Base-by-base conservation (phyloP, 2,113 vertebrate species). In the Pollimyrus isidori region DNA sequence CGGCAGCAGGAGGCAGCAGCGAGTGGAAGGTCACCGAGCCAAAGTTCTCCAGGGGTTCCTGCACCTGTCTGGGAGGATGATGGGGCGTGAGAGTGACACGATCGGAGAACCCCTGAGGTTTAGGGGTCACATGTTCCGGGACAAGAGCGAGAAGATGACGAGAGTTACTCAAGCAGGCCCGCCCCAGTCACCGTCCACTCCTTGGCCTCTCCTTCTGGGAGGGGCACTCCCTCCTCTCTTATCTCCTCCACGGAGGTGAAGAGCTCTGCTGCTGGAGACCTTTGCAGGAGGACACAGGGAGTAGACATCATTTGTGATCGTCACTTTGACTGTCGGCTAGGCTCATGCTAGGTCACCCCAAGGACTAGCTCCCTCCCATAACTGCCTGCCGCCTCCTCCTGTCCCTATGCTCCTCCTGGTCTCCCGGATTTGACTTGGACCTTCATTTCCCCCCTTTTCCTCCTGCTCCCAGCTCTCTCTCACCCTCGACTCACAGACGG, bases 401-500 rank as follows among this genome's bases (percentile, higher is more conserved):
- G 7, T 46, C 30, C 52, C 86, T 58, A 23, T 2, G 19, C 50
- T 58, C 17, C 21, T 87, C 30, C 21, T 52, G 48, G 48, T 35
- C 58, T 88, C 35, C 39, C 10, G n/a, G n/a, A 56, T 23, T 48
- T 19, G 7, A 46, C 50, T 48, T 73, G 4, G 39, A 35, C 30
- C 26, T n/a, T 9, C 7, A 19, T 49, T 48, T 23, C 1, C 6
- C 45, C n/a, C 49, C 17, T 4, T 15, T 42, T 80, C 50, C 0
- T 52, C 17, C 82, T 1, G 49, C 49, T 15, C 2, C 90, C 21
- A 91, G 15, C 88, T 21, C 7, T 3, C 80, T 9, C 92, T 92
- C 83, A 92, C 90, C 90, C 88, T 87, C 84, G 90, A 52, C 46
- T 87, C 80, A 97, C 96, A 94, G 97, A 89, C 93, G 89, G 90